phyloP scores from a whole-genome alignment of 2,113 vertebrate species.

The Cyanocitta stelleri region DNA sequence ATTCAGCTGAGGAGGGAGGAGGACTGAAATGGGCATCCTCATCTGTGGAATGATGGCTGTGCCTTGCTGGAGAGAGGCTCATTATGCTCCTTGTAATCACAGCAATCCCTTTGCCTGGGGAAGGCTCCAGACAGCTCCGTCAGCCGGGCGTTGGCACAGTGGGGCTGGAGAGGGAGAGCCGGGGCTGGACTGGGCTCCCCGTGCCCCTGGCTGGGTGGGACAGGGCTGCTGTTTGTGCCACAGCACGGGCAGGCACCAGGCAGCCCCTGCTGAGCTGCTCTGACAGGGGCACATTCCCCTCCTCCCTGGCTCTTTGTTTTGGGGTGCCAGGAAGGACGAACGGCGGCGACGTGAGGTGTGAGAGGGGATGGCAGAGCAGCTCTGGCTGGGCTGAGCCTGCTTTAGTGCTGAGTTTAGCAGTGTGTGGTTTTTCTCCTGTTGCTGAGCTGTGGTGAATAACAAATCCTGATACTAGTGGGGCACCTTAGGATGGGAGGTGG shows the following conservation, averaged over 20 bases:
- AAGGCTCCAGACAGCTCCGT: neutral
- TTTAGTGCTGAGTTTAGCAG: neutral
- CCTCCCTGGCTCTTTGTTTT: neutral
- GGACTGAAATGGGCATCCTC: neutral
- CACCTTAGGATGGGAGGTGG: neutral
- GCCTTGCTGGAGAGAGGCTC: neutral
- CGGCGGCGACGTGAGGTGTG: neutral
- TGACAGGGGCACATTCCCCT: neutral
- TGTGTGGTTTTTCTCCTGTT: neutral
- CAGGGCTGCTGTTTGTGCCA: neutral
- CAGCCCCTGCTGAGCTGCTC: neutral
- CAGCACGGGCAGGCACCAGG: neutral
- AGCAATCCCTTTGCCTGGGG: neutral
- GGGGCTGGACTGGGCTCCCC: neutral
- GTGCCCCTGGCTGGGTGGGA: neutral
- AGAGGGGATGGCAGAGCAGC: neutral
- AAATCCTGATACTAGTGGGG: neutral
- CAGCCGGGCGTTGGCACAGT: rapidly evolving
- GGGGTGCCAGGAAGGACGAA: neutral
- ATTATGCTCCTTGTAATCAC: neutral
- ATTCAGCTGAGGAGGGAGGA: neutral
- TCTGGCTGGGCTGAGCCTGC: neutral
- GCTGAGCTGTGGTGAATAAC: neutral
- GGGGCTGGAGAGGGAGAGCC: neutral
- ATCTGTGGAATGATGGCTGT: neutral